phyloP scores from a whole-genome alignment of 2,113 vertebrate genomes.

The Ranitomeya variabilis region DNA sequence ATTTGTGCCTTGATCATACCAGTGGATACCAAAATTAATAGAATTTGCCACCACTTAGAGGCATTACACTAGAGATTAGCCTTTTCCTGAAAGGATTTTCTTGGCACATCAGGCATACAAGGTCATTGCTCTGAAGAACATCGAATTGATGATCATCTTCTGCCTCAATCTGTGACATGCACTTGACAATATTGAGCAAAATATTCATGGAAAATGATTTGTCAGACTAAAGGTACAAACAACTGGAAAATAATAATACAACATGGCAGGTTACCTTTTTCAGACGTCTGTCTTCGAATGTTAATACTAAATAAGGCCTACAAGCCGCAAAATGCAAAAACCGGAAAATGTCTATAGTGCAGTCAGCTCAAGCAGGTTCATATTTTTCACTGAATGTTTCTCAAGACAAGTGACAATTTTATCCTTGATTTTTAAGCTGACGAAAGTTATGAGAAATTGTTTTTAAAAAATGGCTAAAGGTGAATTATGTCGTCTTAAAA shows the following conservation, averaged over 20 bases:
- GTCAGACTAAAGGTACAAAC: background rate
- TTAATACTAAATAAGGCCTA: background rate
- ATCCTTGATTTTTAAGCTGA: background rate
- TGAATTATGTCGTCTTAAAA: conserved; percentile 1
- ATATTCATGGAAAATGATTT: no score
- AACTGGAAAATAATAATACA: no score
- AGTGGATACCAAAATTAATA: background rate
- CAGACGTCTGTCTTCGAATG: background rate
- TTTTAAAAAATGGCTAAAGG: background rate
- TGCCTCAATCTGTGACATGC: no score
- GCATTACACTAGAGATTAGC: no score
- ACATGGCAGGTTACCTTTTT: no score
- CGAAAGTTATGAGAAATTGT: no score
- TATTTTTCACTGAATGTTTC: background rate
- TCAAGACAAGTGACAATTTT: background rate
- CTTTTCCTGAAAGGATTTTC: no score
- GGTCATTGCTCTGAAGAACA: no score
- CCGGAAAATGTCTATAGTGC: background rate
- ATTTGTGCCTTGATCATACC: background rate
- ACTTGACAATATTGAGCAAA: no score
- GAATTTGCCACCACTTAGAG: background rate
- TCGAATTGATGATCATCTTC: no score
- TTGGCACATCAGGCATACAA: no score
- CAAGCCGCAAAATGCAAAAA: background rate
- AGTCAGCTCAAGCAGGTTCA: background rate